phyloP scores from a whole-genome alignment of 2,113 vertebrate genomes.

The Peucedramus taeniatus region DNA sequence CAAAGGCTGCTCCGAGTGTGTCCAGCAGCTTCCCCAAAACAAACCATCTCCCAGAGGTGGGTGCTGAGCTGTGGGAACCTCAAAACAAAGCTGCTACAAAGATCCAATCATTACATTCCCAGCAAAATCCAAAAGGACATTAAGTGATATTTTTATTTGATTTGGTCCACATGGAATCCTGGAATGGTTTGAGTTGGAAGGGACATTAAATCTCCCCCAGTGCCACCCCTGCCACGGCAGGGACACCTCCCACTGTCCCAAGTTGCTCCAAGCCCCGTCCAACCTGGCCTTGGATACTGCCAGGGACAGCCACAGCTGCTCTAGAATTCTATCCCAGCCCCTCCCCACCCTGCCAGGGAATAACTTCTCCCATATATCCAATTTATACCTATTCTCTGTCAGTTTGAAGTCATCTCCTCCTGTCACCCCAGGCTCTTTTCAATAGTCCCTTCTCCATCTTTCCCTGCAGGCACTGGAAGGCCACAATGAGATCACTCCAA shows the following conservation, averaged over 20 bases:
- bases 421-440: background rate
- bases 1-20: accelerated
- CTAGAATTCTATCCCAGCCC: background rate
- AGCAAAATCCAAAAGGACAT: background rate
- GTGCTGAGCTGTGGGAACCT: background rate
- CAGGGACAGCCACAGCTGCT: background rate
- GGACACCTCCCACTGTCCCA: background rate
- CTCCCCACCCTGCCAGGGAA: background rate
- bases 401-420: background rate
- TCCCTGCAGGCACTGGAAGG: background rate
- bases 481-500: background rate
- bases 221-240: background rate
- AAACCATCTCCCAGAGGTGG: background rate
- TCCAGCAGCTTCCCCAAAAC: background rate
- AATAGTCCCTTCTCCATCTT: accelerated
- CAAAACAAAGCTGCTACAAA: background rate
- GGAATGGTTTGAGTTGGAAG: background rate
- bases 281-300: background rate
- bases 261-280: background rate
- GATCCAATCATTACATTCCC: background rate
- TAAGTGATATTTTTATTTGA: background rate
- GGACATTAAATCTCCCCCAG: accelerated
- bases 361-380: accelerated
- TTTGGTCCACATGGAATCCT: background rate
- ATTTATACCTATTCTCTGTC: accelerated